Evolutionary conservation across 2,888 invertebrate species (phyloP).

Genomic region (Cataglyphis livida): DNA sequence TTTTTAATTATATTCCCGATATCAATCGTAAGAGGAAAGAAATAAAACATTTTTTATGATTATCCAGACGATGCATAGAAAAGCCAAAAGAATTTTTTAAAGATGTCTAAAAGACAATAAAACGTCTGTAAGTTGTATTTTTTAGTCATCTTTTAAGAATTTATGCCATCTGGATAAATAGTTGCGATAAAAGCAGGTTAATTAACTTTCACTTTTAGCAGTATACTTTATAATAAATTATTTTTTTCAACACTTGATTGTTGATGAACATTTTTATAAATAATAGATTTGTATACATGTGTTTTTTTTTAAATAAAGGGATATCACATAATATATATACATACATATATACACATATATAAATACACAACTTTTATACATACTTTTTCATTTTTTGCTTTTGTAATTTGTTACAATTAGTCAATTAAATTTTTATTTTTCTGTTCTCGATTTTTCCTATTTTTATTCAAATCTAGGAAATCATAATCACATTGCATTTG

Average conservation of each 20-base stretch:
- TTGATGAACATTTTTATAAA: constrained; percentile 13
- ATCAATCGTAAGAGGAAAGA: neutral
- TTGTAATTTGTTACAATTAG: neutral
- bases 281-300: neutral
- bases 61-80: too few relatives aligned
- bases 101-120: too few relatives aligned
- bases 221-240: neutral
- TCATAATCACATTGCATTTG: constrained; percentile 70
- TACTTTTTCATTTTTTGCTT: neutral
- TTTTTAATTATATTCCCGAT: neutral
- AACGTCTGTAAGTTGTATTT: too few relatives aligned
- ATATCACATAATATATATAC: neutral
- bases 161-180: neutral
- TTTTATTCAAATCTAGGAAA: constrained; percentile 64
- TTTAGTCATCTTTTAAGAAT: too few relatives aligned
- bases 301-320: constrained; percentile 14
- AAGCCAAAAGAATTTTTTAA: too few relatives aligned
- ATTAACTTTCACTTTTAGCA: constrained; percentile 21
- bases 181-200: constrained; percentile 1
- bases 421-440: neutral
- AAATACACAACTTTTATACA: neutral
- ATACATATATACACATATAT: neutral
- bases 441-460: neutral
- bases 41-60: neutral
- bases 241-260: constrained; percentile 12